Evolutionary conservation across 2,888 invertebrate species (phyloP), one percentile per base, ranked within the genome.

Genomic region (Meteorus colon): DNA sequence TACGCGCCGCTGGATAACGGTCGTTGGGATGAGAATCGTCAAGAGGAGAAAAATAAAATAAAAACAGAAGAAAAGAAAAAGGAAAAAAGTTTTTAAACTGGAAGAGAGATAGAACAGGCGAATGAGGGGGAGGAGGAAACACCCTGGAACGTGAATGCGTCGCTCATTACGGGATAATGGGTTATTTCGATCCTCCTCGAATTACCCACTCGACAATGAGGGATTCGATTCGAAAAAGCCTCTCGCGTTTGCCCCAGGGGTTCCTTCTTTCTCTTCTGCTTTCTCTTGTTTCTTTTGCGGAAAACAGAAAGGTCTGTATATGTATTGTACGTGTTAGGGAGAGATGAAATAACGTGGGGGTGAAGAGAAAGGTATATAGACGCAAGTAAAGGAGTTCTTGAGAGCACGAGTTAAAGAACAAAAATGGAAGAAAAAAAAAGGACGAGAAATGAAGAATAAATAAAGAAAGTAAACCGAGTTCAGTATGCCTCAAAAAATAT

Each of bases 111-210:
- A 41, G 12, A 41, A 10, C 41, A 10, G 41, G 41, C 12, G 41
- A 12, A 41, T 41, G 45, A 29, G 68, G 37, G 6, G 48, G 59
- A 51, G 63, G 73, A 63, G 65, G 71, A 76, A 79, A 79, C 77
- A 79, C 77, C 80, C 77, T 75, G 80, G 75, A 80, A 79, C 81
- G 80, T 81, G 83, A 86, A 86, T 85, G 82, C 84, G 79, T 78
- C 84, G 83, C 86, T 87, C 85, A 87, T 87, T 87, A 87, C 84
- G 82, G 84, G 82, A 85, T 87, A 87, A 87, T 87, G 85, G 86
- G 86, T 87, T 87, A 86, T 87, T 87, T 87, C 86, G 87, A 86
- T 87, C 85, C 86, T 86, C 84, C 85, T 87, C 86, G 84, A 87
- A 87, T 87, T 86, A 86, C 87, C 84, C 83, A 85, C 82, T 87